Base-by-base conservation (phyloP, 2,888 invertebrate genomes). In the Abrostola triplasia region DNA sequence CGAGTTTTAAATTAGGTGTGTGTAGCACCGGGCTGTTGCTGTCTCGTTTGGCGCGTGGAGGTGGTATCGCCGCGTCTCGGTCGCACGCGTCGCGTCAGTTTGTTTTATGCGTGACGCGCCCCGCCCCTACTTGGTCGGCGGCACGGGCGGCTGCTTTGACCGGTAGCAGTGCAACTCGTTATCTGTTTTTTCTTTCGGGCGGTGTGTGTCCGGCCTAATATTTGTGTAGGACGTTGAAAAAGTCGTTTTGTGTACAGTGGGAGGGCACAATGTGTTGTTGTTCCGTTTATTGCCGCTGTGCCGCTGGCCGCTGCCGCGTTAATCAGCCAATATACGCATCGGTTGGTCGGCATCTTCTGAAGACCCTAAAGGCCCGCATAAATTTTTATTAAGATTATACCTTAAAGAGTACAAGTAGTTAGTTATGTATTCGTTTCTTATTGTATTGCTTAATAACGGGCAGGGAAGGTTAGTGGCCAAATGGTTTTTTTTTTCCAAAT, bases 41-140 rank as follows among this genome's bases (percentile, higher is more conserved):
- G 86, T 91, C 89, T 72, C 74, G 68, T 61, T 78, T 71, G 38
- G n/a, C 76, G 64, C 65, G 79, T 64, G 67, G 62, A 67, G 42
- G 72, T 42, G 49, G 61, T 36, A 67, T 87, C 70, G 73, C 68
- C 70, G 79, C 76, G 82, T 92, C 89, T 84, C 86, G 84, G 81
- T 92, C 87, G 78, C 82, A 54, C 88, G 84, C 84, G 83, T 89
- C 89, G 88, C 88, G 84, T 83, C 58, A 90, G 93, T 94, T 93
- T 94, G 94, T 94, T 94, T 94, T 88, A 92, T 89, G 93, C 93
- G 93, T 93, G 93, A 94, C 92, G 92, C 83, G 93, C 91, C 92
- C 86, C 94, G 94, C 94, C 94, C 91, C 79, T 80, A 83, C 84
- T 79, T 71, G 86, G 86, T 80, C 73, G 89, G 89, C 90, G 85